A percentile compares a stretch with the other conserved stretches of the same genome.
phyloP scores from a whole-genome alignment of 2,797 vertebrate species.

The Gallinago solitaria region DNA sequence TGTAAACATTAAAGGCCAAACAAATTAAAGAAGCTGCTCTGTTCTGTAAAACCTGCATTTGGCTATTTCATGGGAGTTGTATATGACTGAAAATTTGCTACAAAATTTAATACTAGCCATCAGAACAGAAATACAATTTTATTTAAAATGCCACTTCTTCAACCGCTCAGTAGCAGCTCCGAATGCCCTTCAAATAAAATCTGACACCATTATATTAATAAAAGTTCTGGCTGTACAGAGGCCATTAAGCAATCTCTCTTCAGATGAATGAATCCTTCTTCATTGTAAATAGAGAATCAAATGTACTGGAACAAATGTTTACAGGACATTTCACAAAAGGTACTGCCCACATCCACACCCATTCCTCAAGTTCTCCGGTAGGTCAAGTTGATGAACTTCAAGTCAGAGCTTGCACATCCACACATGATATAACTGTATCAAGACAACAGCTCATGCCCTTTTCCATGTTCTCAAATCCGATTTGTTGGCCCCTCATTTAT shows the following conservation, averaged over 20 bases:
- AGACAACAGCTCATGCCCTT: background rate
- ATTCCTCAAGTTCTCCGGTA: background rate
- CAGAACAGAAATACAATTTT: background rate
- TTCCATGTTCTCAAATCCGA: background rate
- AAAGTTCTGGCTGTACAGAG: background rate
- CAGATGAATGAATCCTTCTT: constrained; percentile 41
- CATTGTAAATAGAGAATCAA: constrained; percentile 48
- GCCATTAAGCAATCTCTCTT: constrained; percentile 32
- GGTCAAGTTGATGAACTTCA: background rate
- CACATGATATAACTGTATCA: background rate
- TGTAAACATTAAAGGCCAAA: background rate
- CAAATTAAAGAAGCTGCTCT: background rate
- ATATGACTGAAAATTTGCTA: background rate
- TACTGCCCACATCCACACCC: background rate
- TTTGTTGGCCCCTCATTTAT: background rate
- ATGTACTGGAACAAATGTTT: constrained; percentile 42
- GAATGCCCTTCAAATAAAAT: background rate
- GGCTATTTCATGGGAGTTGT: background rate
- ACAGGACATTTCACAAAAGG: constrained; percentile 21
- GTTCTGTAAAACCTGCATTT: accelerated
- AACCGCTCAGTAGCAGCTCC: background rate
- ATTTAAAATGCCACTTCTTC: background rate
- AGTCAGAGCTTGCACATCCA: background rate
- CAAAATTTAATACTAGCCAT: background rate
- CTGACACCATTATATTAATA: constrained; percentile 1